A percentile compares a stretch with the other conserved stretches of the same genome.
phyloP scores from a whole-genome alignment of 2,113 vertebrate species.

The Bettongia penicillata region DNA sequence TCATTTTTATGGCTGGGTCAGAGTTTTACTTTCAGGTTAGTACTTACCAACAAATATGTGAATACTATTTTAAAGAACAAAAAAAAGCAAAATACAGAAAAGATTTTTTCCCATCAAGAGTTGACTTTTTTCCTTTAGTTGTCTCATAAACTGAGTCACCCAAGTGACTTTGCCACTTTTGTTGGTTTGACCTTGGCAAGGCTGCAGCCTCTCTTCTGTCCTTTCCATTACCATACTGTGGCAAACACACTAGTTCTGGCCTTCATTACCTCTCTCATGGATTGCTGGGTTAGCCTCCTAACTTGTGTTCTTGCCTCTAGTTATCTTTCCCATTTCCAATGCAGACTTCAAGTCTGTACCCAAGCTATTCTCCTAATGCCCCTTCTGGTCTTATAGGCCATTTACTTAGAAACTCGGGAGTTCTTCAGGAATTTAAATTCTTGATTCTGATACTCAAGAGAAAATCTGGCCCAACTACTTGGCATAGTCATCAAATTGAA shows the following conservation, averaged over 20 bases:
- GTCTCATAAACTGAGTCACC: neutral
- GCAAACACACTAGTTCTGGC: neutral
- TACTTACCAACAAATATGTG: neutral
- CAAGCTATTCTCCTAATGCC: too few species aligned
- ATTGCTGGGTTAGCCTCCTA: neutral
- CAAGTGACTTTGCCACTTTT: neutral
- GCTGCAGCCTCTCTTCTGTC: neutral
- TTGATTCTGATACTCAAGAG: neutral
- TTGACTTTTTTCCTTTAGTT: neutral
- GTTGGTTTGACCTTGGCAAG: neutral
- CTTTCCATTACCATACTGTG: neutral
- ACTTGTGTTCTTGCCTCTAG: neutral
- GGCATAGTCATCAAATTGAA: neutral
- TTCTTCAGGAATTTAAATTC: neutral
- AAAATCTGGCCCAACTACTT: neutral
- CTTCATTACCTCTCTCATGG: neutral
- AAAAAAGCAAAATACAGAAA: neutral
- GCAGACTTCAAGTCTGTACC: too few species aligned
- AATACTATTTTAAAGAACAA: neutral
- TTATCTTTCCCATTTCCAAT: neutral
- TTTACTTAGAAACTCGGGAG: neutral
- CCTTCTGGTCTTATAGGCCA: too few species aligned
- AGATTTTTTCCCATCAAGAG: too few species aligned
- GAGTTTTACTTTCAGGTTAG: neutral
- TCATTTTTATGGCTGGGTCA: neutral